Evolutionary conservation across 2,113 vertebrate species (phyloP).

Genomic region (Upupa epops): DNA sequence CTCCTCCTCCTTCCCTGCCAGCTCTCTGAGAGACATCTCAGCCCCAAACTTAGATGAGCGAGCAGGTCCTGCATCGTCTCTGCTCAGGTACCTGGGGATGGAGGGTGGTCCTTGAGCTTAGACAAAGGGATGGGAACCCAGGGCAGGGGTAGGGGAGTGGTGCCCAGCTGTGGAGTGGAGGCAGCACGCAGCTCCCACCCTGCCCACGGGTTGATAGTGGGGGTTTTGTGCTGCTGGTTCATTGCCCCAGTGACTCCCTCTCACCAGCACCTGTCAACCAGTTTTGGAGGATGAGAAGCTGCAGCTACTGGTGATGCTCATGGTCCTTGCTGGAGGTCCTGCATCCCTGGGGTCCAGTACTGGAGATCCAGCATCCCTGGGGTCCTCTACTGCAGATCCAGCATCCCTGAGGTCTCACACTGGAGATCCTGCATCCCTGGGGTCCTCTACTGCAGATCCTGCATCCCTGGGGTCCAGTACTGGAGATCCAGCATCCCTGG

Average conservation of each 20-base stretch:
- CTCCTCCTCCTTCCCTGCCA: too few species aligned
- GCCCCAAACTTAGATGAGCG: constrained; percentile 37
- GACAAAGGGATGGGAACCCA: neutral
- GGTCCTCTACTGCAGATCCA: neutral
- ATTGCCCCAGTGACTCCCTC: too few species aligned
- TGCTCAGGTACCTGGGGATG: neutral
- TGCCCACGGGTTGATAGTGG: too few species aligned
- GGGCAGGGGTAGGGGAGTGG: neutral
- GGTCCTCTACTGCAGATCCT: neutral
- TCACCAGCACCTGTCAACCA: too few species aligned
- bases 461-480: neutral
- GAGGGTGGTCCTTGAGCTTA: neutral
- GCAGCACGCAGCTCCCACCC: too few species aligned
- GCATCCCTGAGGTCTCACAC: neutral
- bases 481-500: neutral
- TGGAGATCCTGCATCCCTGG: neutral
- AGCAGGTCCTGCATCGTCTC: constrained; percentile 42
- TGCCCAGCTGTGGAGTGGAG: too few species aligned
- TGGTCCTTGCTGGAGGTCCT: neutral
- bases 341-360: neutral
- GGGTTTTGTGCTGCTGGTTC: too few species aligned
- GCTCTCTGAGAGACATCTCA: too few species aligned
- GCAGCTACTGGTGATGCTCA: too few species aligned
- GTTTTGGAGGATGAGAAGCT: too few species aligned
- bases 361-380: neutral